These are phyloP conservation scores for Masnerella sp. DNA, from an alignment of 2,888 invertebrate species.

Conservation along the genomic window DNA sequence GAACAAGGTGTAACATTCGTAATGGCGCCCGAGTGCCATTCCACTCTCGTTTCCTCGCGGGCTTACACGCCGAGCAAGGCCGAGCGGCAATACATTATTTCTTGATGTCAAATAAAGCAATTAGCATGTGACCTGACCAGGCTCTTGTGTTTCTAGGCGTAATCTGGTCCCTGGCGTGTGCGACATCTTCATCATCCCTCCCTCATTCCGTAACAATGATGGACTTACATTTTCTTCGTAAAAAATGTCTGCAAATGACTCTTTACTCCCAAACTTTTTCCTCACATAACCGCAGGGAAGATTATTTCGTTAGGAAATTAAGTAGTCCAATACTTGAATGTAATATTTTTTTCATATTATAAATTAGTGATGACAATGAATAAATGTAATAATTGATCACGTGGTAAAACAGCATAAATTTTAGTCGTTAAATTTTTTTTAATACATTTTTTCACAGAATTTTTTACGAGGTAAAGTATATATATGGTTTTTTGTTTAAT, in stretches of 20 bases:
- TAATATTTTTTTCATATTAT: no score
- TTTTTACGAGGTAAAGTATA: no score
- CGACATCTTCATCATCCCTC: slow-evolving; percentile 78
- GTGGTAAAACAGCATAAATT: no score
- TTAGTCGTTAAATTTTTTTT: no score
- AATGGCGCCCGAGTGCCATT: slow-evolving; percentile 54
- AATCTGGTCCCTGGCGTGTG: slow-evolving; percentile 77
- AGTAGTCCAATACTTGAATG: no score
- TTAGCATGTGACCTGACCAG: slow-evolving; percentile 77
- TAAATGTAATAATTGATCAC: no score
- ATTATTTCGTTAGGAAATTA: no score
- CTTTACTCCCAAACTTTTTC: no score
- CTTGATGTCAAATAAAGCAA: slow-evolving; percentile 78
- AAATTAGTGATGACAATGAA: no score
- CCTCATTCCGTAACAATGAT: slow-evolving; percentile 1
- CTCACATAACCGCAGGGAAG: no score
- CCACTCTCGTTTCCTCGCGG: slow-evolving; percentile 64
- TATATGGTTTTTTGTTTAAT: no score
- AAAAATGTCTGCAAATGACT: neutral
- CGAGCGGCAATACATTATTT: slow-evolving; percentile 74
- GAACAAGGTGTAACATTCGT: slow-evolving; percentile 53
- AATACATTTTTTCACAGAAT: no score
- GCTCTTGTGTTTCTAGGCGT: slow-evolving; percentile 72
- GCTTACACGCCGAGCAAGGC: slow-evolving; percentile 59
- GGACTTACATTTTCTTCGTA: neutral